Conservation (phyloP, 2,113 vertebrate species). For the Xiphorhynchus elegans region DNA sequence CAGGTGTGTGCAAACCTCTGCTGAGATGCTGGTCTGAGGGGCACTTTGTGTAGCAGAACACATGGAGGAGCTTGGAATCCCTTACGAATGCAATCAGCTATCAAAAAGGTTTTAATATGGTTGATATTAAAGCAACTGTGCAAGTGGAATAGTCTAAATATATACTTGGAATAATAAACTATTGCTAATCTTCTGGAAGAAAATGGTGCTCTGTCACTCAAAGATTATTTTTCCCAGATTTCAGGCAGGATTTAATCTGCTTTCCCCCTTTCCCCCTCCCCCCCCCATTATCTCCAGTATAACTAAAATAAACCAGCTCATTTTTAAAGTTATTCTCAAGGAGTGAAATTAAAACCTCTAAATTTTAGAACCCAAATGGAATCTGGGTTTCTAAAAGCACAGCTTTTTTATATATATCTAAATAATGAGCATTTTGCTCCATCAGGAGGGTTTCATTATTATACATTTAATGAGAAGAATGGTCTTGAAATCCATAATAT, state of each 20-base stretch:
- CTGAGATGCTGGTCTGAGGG: neutral
- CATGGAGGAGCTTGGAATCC: neutral
- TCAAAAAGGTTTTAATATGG: neutral
- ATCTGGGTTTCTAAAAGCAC: neutral
- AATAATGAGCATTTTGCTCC: neutral
- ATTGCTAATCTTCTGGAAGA: neutral
- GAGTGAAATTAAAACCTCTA: neutral
- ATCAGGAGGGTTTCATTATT: neutral
- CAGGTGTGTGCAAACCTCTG: rapidly evolving
- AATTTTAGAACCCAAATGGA: neutral
- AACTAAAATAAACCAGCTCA: neutral
- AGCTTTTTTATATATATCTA: neutral
- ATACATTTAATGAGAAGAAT: neutral
- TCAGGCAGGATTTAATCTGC: neutral
- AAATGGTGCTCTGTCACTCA: neutral
- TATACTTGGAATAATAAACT: conserved; percentile 16
- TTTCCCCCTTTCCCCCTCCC: rapidly evolving
- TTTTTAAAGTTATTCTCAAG: neutral
- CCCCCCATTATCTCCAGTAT: neutral
- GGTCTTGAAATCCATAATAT: neutral
- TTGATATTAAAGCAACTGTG: neutral
- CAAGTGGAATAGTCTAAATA: neutral
- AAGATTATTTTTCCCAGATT: neutral
- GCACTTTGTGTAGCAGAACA: neutral
- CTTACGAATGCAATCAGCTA: neutral